These are phyloP conservation scores for Odontothrips loti DNA, from an alignment of 2,888 invertebrate genomes.

Conservation along the genomic window DNA sequence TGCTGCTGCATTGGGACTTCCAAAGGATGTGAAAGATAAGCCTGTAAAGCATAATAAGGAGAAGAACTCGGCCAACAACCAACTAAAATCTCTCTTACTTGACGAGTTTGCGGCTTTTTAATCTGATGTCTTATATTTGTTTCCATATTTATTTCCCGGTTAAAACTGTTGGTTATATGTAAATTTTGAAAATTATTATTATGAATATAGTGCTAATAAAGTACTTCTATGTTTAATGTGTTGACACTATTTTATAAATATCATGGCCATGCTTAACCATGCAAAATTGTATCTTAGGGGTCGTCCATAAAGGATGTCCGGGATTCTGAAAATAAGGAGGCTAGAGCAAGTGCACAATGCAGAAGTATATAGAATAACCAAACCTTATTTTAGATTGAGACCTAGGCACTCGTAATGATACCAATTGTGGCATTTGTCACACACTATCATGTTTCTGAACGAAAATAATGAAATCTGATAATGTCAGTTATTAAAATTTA, in stretches of 20 bases:
- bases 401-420: too few species aligned
- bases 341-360: too few species aligned
- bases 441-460: too few species aligned
- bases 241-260: neutral
- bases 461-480: too few species aligned
- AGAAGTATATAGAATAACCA: too few species aligned
- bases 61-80: neutral
- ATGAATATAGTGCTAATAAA: neutral
- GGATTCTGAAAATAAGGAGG: too few species aligned
- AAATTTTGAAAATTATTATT: neutral
- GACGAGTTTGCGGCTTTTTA: constrained; percentile 2
- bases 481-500: too few species aligned
- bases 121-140: neutral
- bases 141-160: neutral
- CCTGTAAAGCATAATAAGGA: neutral
- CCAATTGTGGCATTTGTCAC: too few species aligned
- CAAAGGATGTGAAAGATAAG: neutral
- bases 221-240: neutral
- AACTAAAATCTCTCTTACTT: neutral
- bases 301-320: too few species aligned
- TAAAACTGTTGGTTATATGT: neutral
- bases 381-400: too few species aligned
- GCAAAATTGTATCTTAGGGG: too few species aligned
- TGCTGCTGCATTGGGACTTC: neutral
- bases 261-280: too few species aligned